Conservation (phyloP, 2,113 vertebrate genomes). For the Hippoglossus stenolepis region DNA sequence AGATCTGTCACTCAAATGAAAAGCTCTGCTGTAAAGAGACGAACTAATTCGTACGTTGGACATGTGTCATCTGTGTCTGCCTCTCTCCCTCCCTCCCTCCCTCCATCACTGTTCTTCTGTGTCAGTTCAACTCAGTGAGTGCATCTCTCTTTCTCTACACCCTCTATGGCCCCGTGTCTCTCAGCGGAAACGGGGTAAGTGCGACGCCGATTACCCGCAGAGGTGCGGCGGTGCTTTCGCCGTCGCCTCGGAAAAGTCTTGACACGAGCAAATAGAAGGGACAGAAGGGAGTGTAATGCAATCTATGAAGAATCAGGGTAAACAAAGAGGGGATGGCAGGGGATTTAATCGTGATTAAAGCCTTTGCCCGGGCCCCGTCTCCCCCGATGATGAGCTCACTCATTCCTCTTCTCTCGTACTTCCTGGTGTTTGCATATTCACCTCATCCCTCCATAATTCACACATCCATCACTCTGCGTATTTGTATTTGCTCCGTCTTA, state of each 20-base stretch:
- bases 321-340: constrained; percentile 30
- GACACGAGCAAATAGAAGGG: constrained; percentile 10
- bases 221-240: constrained; percentile 7
- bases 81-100: no score
- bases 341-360: constrained; percentile 36
- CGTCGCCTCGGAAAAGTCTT: constrained; percentile 8
- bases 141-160: no score
- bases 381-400: constrained; percentile 20
- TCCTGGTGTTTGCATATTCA: background rate
- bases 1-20: no score
- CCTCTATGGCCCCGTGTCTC: no score
- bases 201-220: constrained; percentile 33
- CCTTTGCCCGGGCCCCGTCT: background rate
- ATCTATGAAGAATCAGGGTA: constrained; percentile 34
- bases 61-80: no score
- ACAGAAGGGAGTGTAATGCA: constrained; percentile 32
- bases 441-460: background rate
- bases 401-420: constrained; percentile 6
- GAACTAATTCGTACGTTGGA: no score
- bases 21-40: no score
- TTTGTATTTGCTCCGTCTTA: background rate
- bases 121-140: no score
- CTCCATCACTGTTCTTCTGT: no score
- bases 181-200: no score
- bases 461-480: background rate